Evolutionary conservation across 1,140 invertebrate genomes (phyloP).

Genomic region (Onthophagus taurus): DNA sequence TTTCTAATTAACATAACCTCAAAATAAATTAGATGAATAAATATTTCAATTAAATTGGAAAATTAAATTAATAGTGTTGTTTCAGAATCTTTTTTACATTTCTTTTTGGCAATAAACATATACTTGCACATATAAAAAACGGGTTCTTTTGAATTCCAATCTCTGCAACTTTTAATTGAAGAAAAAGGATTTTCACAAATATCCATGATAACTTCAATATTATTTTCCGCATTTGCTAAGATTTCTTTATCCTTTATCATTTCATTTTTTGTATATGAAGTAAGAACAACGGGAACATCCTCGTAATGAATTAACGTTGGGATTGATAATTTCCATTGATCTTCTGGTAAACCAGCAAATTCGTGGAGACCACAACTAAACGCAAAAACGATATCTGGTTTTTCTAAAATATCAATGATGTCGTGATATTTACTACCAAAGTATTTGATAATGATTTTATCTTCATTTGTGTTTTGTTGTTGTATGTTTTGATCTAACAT

Average conservation of each 20-base stretch:
- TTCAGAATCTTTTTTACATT: too few species aligned
- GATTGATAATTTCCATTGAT: constrained; percentile 31
- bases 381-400: constrained; percentile 29
- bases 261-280: constrained; percentile 32
- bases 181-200: constrained; percentile 23
- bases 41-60: too few species aligned
- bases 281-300: constrained; percentile 28
- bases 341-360: constrained; percentile 16
- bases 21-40: too few species aligned
- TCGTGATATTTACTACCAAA: constrained; percentile 27
- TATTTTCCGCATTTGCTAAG: constrained; percentile 1
- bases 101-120: constrained; percentile 17
- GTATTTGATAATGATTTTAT: constrained; percentile 16
- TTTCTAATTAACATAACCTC: too few species aligned
- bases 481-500: constrained; percentile 12
- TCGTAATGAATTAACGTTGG: constrained; percentile 20
- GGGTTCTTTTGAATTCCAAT: constrained; percentile 20
- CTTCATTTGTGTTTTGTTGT: constrained; percentile 12
- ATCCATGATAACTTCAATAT: constrained; percentile 15
- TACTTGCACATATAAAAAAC: constrained; percentile 26
- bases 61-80: too few species aligned
- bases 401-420: constrained; percentile 18
- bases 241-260: constrained; percentile 21
- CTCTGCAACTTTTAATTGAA: constrained; percentile 20
- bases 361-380: constrained; percentile 36